Evolutionary conservation across 2,113 vertebrate genomes (phyloP).

Genomic region (Vimba vimba): DNA sequence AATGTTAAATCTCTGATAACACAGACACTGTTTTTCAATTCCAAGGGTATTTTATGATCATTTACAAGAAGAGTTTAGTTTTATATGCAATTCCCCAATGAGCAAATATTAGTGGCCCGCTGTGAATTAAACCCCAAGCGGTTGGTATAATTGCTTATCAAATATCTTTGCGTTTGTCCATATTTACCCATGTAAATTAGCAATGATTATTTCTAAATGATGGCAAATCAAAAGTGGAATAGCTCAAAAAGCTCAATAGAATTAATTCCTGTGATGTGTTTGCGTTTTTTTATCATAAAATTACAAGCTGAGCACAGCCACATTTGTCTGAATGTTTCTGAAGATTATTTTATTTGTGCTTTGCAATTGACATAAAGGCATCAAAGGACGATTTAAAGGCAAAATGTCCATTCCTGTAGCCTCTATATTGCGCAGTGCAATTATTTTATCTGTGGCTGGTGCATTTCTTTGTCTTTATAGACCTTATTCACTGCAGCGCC

Average conservation of each 20-base stretch:
- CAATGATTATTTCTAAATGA: background rate
- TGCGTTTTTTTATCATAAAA: background rate
- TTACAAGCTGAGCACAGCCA: background rate
- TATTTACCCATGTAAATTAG: conserved; percentile 20
- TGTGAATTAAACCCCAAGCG: conserved; percentile 23
- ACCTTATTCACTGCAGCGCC: background rate
- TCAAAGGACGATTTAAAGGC: background rate
- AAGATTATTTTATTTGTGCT: background rate
- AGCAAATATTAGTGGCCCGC: conserved; percentile 13
- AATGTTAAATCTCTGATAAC: background rate
- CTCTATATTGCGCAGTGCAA: background rate
- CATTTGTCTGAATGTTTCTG: background rate
- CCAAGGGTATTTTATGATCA: background rate
- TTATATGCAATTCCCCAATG: background rate
- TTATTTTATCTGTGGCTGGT: background rate
- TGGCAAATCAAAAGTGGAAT: conserved; percentile 6
- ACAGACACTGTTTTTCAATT: background rate
- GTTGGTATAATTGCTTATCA: conserved; percentile 9
- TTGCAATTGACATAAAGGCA: background rate
- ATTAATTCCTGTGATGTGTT: background rate
- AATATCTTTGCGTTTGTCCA: background rate
- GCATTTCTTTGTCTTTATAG: background rate
- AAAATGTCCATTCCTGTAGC: background rate
- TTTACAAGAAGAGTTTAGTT: background rate
- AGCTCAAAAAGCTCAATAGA: background rate